These are phyloP conservation scores for Aphis craccivora DNA, from an alignment of 1,140 invertebrate species.

Conservation along the genomic window DNA sequence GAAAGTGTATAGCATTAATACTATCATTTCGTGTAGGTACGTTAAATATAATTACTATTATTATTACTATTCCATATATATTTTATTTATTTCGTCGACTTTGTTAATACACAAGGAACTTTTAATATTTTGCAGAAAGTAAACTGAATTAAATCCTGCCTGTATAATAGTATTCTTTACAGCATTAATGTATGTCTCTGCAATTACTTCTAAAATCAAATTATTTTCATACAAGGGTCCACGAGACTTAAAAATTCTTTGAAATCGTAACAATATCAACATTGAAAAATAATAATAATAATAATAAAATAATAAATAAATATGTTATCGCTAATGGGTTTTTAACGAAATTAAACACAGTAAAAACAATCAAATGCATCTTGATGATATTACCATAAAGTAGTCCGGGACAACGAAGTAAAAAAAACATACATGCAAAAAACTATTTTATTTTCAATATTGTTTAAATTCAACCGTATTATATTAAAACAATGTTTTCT, in stretches of 20 bases:
- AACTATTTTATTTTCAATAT: not conserved
- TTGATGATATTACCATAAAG: no score
- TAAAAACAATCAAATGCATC: no score
- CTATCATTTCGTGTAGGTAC: not conserved
- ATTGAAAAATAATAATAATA: not conserved
- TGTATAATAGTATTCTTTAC: not conserved
- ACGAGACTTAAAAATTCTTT: not conserved
- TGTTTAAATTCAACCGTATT: not conserved
- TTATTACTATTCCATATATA: not conserved
- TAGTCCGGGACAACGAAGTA: no score
- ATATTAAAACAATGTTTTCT: no score
- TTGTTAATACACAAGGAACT: not conserved
- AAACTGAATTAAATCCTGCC: not conserved
- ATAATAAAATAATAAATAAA: not conserved
- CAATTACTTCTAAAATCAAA: not conserved
- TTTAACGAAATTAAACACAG: no score
- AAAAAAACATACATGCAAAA: not conserved
- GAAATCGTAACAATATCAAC: not conserved
- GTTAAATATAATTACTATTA: conserved; percentile 11
- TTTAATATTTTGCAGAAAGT: not conserved
- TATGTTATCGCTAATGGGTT: not conserved
- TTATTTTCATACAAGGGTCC: not conserved
- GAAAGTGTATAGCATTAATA: not conserved
- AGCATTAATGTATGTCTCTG: not conserved
- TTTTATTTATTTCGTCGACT: not conserved